These are phyloP conservation scores for Otolemur garnettii DNA, from an alignment of 2,113 vertebrate genomes.

Conservation along the genomic window DNA sequence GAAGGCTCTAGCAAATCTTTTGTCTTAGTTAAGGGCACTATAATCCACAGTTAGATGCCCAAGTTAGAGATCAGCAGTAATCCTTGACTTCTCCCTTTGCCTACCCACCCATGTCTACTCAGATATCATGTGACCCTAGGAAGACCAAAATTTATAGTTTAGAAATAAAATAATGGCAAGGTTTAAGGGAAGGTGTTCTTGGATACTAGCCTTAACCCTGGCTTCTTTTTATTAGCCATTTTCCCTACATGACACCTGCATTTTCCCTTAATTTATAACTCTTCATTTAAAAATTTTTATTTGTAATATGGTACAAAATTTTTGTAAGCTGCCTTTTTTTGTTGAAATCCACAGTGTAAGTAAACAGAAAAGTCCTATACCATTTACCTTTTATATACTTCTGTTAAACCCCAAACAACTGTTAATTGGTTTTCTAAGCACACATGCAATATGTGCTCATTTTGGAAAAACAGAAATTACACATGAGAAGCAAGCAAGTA, in stretches of 20 bases:
- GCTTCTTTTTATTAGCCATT: not conserved
- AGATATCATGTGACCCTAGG: not conserved
- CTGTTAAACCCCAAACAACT: not conserved
- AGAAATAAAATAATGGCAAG: slow-evolving; percentile 19
- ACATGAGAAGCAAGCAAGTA: not conserved
- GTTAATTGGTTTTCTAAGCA: not conserved
- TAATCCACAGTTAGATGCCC: not conserved
- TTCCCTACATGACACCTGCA: not conserved
- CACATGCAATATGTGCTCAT: not conserved
- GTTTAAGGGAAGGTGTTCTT: not conserved
- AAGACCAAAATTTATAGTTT: not conserved
- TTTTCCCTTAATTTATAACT: slow-evolving; percentile 21
- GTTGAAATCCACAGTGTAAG: not conserved
- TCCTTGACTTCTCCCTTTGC: not conserved
- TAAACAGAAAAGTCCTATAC: not conserved
- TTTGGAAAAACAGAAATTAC: not conserved
- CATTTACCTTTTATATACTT: not conserved
- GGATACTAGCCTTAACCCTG: not conserved
- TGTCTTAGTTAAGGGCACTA: not conserved
- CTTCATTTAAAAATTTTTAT: slow-evolving; percentile 3
- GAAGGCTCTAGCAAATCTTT: not conserved
- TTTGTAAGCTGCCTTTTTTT: not conserved
- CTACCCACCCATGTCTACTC: not conserved
- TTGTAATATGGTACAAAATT: not conserved
- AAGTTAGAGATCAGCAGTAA: not conserved